A percentile compares a stretch with the other conserved stretches of the same genome.
phyloP scores from a whole-genome alignment of 2,797 vertebrate genomes.

The Phylloscopus collybita region DNA sequence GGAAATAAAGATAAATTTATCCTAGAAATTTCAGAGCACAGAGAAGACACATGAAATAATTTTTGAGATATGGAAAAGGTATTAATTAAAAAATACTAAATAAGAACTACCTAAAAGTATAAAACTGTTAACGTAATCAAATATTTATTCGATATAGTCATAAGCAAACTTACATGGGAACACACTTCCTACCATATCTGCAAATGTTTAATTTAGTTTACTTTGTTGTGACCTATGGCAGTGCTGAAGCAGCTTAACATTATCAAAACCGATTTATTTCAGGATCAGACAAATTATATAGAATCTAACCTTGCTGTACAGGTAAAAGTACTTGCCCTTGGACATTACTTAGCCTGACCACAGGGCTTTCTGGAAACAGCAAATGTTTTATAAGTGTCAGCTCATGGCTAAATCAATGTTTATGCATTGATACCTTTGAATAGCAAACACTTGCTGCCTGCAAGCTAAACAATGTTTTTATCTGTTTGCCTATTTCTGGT shows the following conservation, averaged over 20 bases:
- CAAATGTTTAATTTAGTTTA: slow-evolving; percentile 30
- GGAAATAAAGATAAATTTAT: neutral
- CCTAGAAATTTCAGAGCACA: neutral
- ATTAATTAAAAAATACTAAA: neutral
- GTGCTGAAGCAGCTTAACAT: slow-evolving; percentile 20
- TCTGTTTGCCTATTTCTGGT: slow-evolving; percentile 80
- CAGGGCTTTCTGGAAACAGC: slow-evolving; percentile 73
- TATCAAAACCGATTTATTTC: slow-evolving; percentile 66
- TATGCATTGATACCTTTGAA: slow-evolving; percentile 84
- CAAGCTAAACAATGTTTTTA: slow-evolving; percentile 82
- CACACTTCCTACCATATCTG: slow-evolving; percentile 3
- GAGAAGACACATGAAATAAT: neutral
- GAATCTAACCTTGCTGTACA: slow-evolving; percentile 68
- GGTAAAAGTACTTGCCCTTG: slow-evolving; percentile 74
- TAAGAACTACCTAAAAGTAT: neutral
- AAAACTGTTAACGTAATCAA: slow-evolving; percentile 19
- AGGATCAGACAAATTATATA: slow-evolving; percentile 62
- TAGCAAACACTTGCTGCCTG: slow-evolving; percentile 83
- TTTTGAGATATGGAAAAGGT: neutral
- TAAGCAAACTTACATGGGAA: neutral
- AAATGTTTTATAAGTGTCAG: slow-evolving; percentile 77
- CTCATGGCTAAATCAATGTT: slow-evolving; percentile 84
- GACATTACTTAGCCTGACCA: slow-evolving; percentile 75
- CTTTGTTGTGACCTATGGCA: slow-evolving; percentile 52
- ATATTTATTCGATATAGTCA: slow-evolving; percentile 64